Base-by-base conservation (phyloP, 2,113 vertebrate genomes). In the Herpailurus yagouaroundi region DNA sequence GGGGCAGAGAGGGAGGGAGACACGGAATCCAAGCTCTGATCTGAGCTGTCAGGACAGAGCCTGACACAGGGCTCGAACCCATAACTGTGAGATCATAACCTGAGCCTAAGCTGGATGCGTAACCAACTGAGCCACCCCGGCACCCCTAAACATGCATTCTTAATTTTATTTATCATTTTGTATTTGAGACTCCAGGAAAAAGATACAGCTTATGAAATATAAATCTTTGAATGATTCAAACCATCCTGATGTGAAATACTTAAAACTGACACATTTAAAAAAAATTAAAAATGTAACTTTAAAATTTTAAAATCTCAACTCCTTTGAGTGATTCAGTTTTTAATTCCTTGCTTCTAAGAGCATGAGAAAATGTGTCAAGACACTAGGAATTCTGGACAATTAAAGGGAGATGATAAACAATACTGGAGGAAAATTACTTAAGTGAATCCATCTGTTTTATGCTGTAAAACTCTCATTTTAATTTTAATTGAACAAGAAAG, bases 351-450 rank as follows among this genome's bases (percentile, higher is more conserved):
- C 27, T 97, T n/a, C 87, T 55, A 79, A 93, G 92, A 92, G 3
- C 21, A 73, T 93, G 5, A 98, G 90, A 96, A 98, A 97, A 84
- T 86, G 18, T 84, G 77, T 98, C 48, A 27, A 89, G 87, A n/a
- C 89, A 74, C 36, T 95, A 95, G 31, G 12, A 82, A 95, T 82
- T 97, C 68, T 89, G 88, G 91, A 74, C 21, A 83, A 93, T 77
- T 83, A 92, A 68, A 66, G 52, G 0, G 48, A 98, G 55, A 97
- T 97, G 25, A 95, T 79, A 76, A 97, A 97, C 18, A 94, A 81
- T 33, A 80, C 2, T 68, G 23, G 12, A 27, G 29, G 93, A 77
- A 74, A 93, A 92, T n/a, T 89, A 88, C 97, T 96, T 5, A 97
- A 97, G 55, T 81, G 69, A n/a, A 79, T 92, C 71, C 88, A 97